Evolutionary conservation across 2,888 invertebrate species (phyloP).

Genomic region (Pachycephus smyrnensis): DNA sequence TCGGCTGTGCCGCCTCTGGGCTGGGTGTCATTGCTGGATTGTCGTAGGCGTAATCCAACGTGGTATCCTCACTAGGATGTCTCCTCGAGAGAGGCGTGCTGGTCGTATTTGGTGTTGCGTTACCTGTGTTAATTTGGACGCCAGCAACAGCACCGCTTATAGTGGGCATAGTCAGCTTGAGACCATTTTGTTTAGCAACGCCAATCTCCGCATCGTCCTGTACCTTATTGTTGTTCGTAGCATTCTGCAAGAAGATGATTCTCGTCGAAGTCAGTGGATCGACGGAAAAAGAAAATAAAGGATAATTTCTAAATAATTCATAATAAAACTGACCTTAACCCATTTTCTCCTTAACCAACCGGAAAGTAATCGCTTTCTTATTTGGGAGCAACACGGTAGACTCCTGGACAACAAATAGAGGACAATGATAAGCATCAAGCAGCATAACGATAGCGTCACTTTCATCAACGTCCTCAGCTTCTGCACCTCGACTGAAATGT

Average conservation of each 20-base stretch:
- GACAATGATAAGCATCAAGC: slow-evolving; percentile 35
- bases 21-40: slow-evolving; percentile 81
- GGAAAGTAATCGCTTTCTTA: slow-evolving; percentile 8
- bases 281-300: slow-evolving; percentile 4
- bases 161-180: slow-evolving; percentile 57
- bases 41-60: slow-evolving; percentile 83
- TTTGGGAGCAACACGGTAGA: not conserved
- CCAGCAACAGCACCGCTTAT: slow-evolving; percentile 52
- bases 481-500: slow-evolving; percentile 42
- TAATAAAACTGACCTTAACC: slow-evolving; percentile 46
- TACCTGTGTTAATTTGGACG: slow-evolving; percentile 59
- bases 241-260: slow-evolving; percentile 29
- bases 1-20: slow-evolving; percentile 60
- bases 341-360: slow-evolving; percentile 41
- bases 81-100: slow-evolving; percentile 79
- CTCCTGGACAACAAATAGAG: slow-evolving; percentile 38
- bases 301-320: too few species aligned
- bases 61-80: slow-evolving; percentile 82
- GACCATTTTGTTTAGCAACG: slow-evolving; percentile 43
- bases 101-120: slow-evolving; percentile 75
- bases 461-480: slow-evolving; percentile 36
- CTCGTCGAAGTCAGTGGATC: not conserved
- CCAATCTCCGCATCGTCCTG: slow-evolving; percentile 52
- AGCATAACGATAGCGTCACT: slow-evolving; percentile 39
- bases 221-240: slow-evolving; percentile 43